These are phyloP conservation scores for Andrena hattorfiana DNA, from an alignment of 2,888 invertebrate species.

Conservation along the genomic window DNA sequence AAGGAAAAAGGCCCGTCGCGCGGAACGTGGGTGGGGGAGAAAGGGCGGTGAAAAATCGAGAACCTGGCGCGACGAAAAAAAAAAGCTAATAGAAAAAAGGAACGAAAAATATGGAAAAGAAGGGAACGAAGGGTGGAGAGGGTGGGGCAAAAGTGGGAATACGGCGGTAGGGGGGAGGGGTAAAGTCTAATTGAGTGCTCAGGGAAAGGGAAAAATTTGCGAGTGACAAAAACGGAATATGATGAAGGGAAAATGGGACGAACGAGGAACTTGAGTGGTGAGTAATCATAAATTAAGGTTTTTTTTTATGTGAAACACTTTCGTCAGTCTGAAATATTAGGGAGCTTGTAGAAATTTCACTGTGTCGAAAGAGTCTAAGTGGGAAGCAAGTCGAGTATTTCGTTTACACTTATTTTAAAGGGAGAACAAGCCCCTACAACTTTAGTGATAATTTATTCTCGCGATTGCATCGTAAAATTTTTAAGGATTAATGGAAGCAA, in stretches of 20 bases:
- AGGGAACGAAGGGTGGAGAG: background rate
- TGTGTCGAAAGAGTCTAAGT: too few relatives aligned
- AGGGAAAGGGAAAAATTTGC: background rate
- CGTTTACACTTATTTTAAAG: too few relatives aligned
- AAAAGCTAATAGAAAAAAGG: conserved; percentile 12
- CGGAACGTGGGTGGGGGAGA: background rate
- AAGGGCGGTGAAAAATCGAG: background rate
- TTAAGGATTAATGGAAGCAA: too few relatives aligned
- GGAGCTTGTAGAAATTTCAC: too few relatives aligned
- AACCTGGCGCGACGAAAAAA: conserved; percentile 22
- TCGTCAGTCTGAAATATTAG: too few relatives aligned
- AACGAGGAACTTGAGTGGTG: background rate
- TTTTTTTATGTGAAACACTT: background rate
- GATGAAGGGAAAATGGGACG: background rate
- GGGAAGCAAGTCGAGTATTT: too few relatives aligned
- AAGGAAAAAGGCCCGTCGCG: conserved; percentile 7
- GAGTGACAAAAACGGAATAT: background rate
- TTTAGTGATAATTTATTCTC: too few relatives aligned
- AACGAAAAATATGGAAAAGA: background rate
- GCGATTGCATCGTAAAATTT: too few relatives aligned
- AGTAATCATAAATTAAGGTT: background rate
- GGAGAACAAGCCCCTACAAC: too few relatives aligned
- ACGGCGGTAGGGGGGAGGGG: background rate
- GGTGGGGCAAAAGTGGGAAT: background rate
- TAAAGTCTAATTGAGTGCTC: conserved; percentile 3